phyloP scores from a whole-genome alignment of 1,140 invertebrate genomes.

The Parapsyche elsis region DNA sequence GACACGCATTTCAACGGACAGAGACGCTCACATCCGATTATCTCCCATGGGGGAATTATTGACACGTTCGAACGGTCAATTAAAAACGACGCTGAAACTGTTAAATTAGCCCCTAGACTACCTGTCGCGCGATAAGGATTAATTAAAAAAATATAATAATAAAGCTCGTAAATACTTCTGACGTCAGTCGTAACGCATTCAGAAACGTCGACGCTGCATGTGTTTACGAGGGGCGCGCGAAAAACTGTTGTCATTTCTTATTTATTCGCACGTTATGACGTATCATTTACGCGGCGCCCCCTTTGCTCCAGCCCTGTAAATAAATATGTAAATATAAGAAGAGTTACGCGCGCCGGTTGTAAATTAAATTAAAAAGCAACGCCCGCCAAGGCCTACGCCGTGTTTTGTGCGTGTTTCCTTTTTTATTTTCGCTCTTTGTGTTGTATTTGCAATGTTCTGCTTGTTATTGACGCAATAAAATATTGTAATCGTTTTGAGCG shows the following conservation, averaged over 20 bases:
- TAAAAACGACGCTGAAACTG: neutral
- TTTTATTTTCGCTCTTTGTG: neutral
- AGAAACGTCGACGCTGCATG: neutral
- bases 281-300: conserved; percentile 42
- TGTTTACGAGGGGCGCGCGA: neutral
- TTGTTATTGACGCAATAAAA: conserved; percentile 30
- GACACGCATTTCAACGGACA: conserved; percentile 30
- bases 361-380: conserved; percentile 30
- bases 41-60: neutral
- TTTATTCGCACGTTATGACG: conserved; percentile 38
- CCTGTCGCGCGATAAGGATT: neutral
- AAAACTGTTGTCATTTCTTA: conserved; percentile 31
- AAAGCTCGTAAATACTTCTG: no score
- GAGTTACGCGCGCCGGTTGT: conserved; percentile 29
- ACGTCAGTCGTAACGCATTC: conserved; percentile 17
- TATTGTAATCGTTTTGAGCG: conserved; percentile 2
- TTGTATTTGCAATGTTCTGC: neutral
- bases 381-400: neutral
- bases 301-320: conserved; percentile 38
- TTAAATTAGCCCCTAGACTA: neutral
- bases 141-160: neutral
- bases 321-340: conserved; percentile 39
- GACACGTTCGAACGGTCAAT: neutral
- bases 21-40: conserved; percentile 15
- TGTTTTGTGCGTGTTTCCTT: neutral